Conservation (phyloP, 1,140 invertebrate species). For the Saccostrea cuccullata region DNA sequence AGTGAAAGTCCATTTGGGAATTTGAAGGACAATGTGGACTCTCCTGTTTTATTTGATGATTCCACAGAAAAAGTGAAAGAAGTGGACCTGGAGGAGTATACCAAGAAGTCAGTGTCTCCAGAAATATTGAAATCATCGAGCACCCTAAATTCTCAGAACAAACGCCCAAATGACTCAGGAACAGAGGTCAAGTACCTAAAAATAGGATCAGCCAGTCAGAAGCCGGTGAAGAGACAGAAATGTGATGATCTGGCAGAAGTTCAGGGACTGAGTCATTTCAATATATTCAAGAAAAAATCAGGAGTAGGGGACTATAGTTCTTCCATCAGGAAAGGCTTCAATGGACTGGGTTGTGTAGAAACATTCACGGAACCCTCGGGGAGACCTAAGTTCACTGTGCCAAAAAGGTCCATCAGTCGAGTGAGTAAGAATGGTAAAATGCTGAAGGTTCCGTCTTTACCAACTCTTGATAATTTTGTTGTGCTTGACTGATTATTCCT, state of each 20-base stretch:
- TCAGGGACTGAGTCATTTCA: conserved; percentile 46
- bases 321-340: conserved; percentile 58
- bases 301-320: conserved; percentile 54
- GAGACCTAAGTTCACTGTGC: conserved; percentile 38
- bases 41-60: conserved; percentile 56
- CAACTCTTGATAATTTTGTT: conserved; percentile 50
- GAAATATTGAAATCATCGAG: conserved; percentile 50
- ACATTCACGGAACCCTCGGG: conserved; percentile 58
- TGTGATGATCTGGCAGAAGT: conserved; percentile 53
- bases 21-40: conserved; percentile 5
- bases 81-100: conserved; percentile 37
- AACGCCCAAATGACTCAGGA: conserved; percentile 45
- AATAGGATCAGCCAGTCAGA: conserved; percentile 56
- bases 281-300: conserved; percentile 63
- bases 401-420: conserved; percentile 6
- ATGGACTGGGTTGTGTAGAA: conserved; percentile 64
- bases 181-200: conserved; percentile 61
- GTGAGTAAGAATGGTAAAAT: conserved; percentile 41
- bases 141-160: conserved; percentile 7
- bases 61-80: conserved; percentile 41
- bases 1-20: conserved; percentile 54
- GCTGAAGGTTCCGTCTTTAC: conserved; percentile 39
- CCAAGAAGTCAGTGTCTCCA: conserved; percentile 28
- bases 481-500: background rate
- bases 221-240: conserved; percentile 54